Base-by-base conservation (phyloP, 2,888 invertebrate genomes). In the Cephus nigrinus region DNA sequence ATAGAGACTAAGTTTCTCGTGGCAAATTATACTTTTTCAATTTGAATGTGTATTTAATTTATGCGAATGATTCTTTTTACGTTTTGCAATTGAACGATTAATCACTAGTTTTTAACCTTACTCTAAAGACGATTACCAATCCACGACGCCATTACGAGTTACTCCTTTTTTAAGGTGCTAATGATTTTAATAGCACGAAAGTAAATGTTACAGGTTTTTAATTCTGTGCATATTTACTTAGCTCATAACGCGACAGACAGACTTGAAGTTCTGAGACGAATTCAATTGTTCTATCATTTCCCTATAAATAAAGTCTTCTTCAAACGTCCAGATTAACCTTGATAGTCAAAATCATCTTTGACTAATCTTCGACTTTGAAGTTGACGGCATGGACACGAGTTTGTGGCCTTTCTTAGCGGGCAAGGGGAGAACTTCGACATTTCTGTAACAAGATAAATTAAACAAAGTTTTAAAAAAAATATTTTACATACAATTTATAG, bases 331-430 rank as follows among this genome's bases (percentile, higher is more conserved):
- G 36, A 76, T 78, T 74, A 78, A 73, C 76, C 76, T 68, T 55
- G 69, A 72, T 69, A 90, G 83, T 90, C 88, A 79, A 90, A 90
- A 80, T 91, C 90, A 86, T 91, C 91, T 83, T 90, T 91, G 82
- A 88, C 90, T 35, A 35, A 35, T 35, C 35, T 35, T 35, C 35
- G 88, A 86, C 75, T 86, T 89, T 75, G 84, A 77, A 68, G 76
- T 77, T n/a, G 86, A 77, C 73, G 85, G 82, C 23, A 85, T 81
- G 76, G 81, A 79, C n/a, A 82, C 77, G 35, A 84, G 76, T 77
- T 86, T 88, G 80, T 87, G 85, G 83, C 77, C 87, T 78, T 87
- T 89, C 76, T 86, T 88, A 76, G 84, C 79, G 75, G 87, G 88
- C 80, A 91, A 82, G 77, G 89, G 88, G 78, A 90, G 83, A 81